Evolutionary conservation across 2,888 invertebrate species (phyloP).

Genomic region (Tiliacea citrago): DNA sequence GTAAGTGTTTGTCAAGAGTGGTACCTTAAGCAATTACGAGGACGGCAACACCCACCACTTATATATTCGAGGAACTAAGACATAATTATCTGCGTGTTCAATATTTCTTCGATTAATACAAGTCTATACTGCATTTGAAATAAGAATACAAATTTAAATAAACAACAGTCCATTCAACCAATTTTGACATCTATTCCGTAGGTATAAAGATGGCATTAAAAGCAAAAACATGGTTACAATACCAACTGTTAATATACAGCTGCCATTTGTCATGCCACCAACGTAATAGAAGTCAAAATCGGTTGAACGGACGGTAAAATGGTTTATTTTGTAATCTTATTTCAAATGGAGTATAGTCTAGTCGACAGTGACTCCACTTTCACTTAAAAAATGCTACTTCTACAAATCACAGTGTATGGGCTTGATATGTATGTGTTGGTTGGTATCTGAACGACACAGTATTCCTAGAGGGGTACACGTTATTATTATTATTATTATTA

Average conservation of each 20-base stretch:
- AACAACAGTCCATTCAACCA: too few species aligned
- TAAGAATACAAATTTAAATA: too few species aligned
- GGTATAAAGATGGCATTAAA: too few species aligned
- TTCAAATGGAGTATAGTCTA: too few species aligned
- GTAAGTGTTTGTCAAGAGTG: not conserved
- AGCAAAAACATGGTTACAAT: too few species aligned
- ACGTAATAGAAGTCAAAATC: too few species aligned
- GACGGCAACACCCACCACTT: not conserved
- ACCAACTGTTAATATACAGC: too few species aligned
- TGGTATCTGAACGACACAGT: conserved; percentile 67
- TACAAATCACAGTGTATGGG: conserved; percentile 41
- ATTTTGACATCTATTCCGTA: too few species aligned
- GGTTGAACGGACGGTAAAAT: too few species aligned
- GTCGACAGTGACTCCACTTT: not conserved
- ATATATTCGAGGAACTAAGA: not conserved
- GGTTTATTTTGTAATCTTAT: too few species aligned
- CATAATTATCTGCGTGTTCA: not conserved
- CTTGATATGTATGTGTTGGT: conserved; percentile 34
- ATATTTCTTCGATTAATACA: not conserved
- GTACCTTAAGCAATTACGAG: not conserved
- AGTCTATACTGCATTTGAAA: too few species aligned
- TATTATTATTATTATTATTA: conserved; percentile 9
- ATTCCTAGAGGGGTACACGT: conserved; percentile 77
- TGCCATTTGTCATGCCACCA: too few species aligned
- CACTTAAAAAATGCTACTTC: not conserved